These are phyloP conservation scores for Tricholaema leucomelas DNA, from an alignment of 2,113 vertebrate genomes.

Conservation along the genomic window DNA sequence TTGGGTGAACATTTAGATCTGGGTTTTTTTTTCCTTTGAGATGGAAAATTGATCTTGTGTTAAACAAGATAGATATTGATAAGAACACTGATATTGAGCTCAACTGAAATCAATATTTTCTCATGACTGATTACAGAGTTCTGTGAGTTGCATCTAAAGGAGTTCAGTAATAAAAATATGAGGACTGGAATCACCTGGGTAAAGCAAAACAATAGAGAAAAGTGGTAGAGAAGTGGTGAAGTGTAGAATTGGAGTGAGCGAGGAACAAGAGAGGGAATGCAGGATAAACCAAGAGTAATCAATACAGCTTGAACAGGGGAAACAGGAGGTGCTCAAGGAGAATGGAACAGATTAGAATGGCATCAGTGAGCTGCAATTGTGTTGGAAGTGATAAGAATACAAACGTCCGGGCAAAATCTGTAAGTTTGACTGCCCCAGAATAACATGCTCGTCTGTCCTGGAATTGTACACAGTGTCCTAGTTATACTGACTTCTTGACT, in stretches of 20 bases:
- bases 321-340: background rate
- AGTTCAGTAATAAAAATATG: background rate
- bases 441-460: background rate
- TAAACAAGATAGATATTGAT: slow-evolving; percentile 20
- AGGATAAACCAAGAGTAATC: background rate
- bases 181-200: background rate
- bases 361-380: background rate
- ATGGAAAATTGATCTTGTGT: slow-evolving; percentile 28
- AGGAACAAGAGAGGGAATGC: background rate
- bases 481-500: background rate
- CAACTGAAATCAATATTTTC: slow-evolving; percentile 18
- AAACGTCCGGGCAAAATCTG: background rate
- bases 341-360: background rate
- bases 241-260: background rate
- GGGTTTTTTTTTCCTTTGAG: background rate
- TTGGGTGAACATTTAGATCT: background rate
- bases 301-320: background rate
- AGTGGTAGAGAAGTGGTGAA: background rate
- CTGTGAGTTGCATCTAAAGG: background rate
- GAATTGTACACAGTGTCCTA: background rate
- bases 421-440: background rate
- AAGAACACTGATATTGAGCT: background rate
- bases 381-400: background rate
- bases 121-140: background rate
- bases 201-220: background rate